These are phyloP conservation scores for Chalcosyrphus nemorum DNA, from an alignment of 2,888 invertebrate species.

Conservation along the genomic window DNA sequence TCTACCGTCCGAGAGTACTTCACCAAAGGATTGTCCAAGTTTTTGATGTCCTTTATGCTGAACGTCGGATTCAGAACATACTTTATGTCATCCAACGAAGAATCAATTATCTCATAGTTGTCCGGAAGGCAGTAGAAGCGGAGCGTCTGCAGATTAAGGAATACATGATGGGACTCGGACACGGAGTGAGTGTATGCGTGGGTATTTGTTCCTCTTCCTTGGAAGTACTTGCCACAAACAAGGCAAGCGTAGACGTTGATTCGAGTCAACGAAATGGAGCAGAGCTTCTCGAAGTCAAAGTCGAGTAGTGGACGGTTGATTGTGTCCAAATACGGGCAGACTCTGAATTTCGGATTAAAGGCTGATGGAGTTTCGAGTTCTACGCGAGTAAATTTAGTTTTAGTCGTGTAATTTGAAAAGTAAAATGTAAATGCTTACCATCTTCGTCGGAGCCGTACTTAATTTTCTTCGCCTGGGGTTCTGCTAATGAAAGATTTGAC, in stretches of 20 bases:
- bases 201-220: slow-evolving; percentile 98
- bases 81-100: slow-evolving; percentile 98
- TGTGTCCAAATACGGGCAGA: slow-evolving; percentile 98
- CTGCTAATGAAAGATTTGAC: neutral
- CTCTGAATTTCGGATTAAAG: slow-evolving; percentile 83
- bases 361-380: slow-evolving; percentile 80
- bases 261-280: slow-evolving; percentile 98
- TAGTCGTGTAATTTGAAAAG: neutral
- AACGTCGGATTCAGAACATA: slow-evolving; percentile 99
- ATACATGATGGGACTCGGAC: slow-evolving; percentile 98
- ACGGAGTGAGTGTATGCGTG: slow-evolving; percentile 99
- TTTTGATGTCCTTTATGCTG: slow-evolving; percentile 90
- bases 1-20: slow-evolving; percentile 97
- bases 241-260: slow-evolving; percentile 99
- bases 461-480: slow-evolving; percentile 39
- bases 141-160: slow-evolving; percentile 96
- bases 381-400: neutral
- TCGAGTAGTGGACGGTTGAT: slow-evolving; percentile 98
- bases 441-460: slow-evolving; percentile 54
- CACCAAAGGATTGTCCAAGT: slow-evolving; percentile 87
- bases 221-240: slow-evolving; percentile 99
- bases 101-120: slow-evolving; percentile 99
- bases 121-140: slow-evolving; percentile 99
- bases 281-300: slow-evolving; percentile 99
- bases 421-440: slow-evolving; percentile 18